phyloP scores from a whole-genome alignment of 2,888 invertebrate species.

The Amphipoea lucens region DNA sequence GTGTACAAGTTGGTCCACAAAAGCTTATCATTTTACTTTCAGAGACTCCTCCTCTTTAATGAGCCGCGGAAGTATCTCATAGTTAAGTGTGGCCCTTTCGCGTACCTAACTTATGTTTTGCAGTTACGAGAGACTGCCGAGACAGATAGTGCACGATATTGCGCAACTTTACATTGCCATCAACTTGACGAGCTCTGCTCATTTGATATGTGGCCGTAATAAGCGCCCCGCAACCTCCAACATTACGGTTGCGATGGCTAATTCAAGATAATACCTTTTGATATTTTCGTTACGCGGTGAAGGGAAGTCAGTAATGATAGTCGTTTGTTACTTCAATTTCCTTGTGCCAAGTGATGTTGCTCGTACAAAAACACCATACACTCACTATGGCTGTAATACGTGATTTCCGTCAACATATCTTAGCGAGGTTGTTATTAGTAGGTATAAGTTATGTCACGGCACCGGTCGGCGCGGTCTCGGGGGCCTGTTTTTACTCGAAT shows the following conservation, averaged over 20 bases:
- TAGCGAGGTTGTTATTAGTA: constrained; percentile 64
- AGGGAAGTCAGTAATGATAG: constrained; percentile 33
- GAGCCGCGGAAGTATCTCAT: constrained; percentile 23
- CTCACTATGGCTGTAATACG: constrained; percentile 63
- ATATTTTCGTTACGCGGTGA: constrained; percentile 34
- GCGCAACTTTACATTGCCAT: constrained; percentile 47
- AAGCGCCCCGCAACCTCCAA: constrained; percentile 19
- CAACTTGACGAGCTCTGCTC: constrained; percentile 26
- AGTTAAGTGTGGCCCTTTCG: constrained; percentile 22
- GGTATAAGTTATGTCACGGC: constrained; percentile 69
- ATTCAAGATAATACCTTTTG: constrained; percentile 36
- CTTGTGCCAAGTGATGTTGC: constrained; percentile 36
- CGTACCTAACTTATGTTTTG: constrained; percentile 34
- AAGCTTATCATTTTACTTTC: constrained; percentile 17
- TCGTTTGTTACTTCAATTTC: constrained; percentile 45
- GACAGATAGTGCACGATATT: constrained; percentile 36
- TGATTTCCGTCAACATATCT: constrained; percentile 79
- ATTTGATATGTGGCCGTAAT: constrained; percentile 45
- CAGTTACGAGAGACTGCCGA: constrained; percentile 20
- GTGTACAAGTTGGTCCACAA: constrained; percentile 1
- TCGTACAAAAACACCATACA: constrained; percentile 45
- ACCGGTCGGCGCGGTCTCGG: constrained; percentile 68
- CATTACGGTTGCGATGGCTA: constrained; percentile 34
- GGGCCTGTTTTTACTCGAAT: constrained; percentile 77
- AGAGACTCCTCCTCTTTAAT: constrained; percentile 11